A percentile compares a stretch with the other conserved stretches of the same genome.
Evolutionary conservation across 2,797 vertebrate species (phyloP).

Genomic region (Halcyon smyrnensis): DNA sequence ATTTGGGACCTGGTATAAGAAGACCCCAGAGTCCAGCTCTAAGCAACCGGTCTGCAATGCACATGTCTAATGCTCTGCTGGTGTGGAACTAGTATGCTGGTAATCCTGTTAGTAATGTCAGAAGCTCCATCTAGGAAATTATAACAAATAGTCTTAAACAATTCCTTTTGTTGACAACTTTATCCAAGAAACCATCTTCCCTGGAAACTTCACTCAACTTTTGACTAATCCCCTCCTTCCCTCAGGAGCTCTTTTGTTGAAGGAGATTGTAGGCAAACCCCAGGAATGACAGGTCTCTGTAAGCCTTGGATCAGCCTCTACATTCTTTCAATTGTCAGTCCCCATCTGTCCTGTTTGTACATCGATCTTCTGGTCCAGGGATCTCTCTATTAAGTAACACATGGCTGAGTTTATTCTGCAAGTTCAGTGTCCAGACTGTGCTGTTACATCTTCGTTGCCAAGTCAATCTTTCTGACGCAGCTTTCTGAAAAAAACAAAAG

Average conservation of each 20-base stretch:
- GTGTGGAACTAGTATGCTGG: constrained; percentile 53
- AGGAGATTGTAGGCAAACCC: constrained; percentile 62
- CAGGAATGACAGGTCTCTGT: constrained; percentile 58
- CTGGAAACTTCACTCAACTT: constrained; percentile 73
- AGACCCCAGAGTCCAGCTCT: constrained; percentile 54
- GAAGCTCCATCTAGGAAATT: constrained; percentile 64
- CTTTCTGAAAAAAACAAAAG: constrained; percentile 50
- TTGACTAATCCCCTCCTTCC: constrained; percentile 72
- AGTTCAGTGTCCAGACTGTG: constrained; percentile 19
- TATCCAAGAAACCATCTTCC: constrained; percentile 77
- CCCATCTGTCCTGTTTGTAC: constrained; percentile 69
- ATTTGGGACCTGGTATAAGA: constrained; percentile 41
- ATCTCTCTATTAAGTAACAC: constrained; percentile 65
- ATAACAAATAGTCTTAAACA: constrained; percentile 73
- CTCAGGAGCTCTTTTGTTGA: constrained; percentile 73
- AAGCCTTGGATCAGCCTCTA: constrained; percentile 60
- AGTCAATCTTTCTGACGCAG: constrained; percentile 60
- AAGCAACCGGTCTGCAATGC: constrained; percentile 44
- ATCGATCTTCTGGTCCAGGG: constrained; percentile 50
- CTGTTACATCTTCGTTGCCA: constrained; percentile 25
- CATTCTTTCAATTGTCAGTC: constrained; percentile 65
- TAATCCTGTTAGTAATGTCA: constrained; percentile 70
- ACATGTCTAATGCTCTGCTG: constrained; percentile 52
- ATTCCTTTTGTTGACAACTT: constrained; percentile 77
- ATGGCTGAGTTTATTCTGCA: constrained; percentile 45